phyloP scores from a whole-genome alignment of 2,888 invertebrate genomes.

The Melanotus villosus region DNA sequence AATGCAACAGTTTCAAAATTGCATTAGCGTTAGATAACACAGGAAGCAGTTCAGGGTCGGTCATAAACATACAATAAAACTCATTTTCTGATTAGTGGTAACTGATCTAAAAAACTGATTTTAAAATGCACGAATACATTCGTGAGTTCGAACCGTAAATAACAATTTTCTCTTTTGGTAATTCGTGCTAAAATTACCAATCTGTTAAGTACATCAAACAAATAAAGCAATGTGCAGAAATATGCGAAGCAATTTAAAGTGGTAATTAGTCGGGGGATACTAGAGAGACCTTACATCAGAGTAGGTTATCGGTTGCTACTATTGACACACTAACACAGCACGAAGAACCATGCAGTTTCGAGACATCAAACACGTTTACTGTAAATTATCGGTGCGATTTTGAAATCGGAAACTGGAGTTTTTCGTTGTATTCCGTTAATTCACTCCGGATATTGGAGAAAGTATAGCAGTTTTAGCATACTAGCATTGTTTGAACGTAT shows the following conservation, averaged over 20 bases:
- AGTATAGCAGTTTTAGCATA: not conserved
- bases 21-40: conserved; percentile 3
- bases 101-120: not conserved
- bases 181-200: not conserved
- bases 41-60: conserved; percentile 5
- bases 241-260: too few species aligned
- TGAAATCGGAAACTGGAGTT: not conserved
- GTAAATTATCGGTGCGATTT: not conserved
- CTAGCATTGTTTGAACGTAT: not conserved
- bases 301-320: conserved; percentile 21
- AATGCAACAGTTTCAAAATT: not conserved
- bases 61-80: conserved; percentile 7
- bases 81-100: not conserved
- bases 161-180: too few species aligned
- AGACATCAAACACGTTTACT: conserved; percentile 6
- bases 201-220: not conserved
- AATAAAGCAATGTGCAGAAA: too few species aligned
- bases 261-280: too few species aligned
- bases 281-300: not conserved
- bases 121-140: too few species aligned
- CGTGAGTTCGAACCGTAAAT: too few species aligned
- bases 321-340: conserved; percentile 21
- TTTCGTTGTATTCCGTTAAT: not conserved
- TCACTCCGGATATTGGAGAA: not conserved
- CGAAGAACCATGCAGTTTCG: not conserved